phyloP scores from a whole-genome alignment of 2,888 invertebrate genomes.

The Rhingia campestris region DNA sequence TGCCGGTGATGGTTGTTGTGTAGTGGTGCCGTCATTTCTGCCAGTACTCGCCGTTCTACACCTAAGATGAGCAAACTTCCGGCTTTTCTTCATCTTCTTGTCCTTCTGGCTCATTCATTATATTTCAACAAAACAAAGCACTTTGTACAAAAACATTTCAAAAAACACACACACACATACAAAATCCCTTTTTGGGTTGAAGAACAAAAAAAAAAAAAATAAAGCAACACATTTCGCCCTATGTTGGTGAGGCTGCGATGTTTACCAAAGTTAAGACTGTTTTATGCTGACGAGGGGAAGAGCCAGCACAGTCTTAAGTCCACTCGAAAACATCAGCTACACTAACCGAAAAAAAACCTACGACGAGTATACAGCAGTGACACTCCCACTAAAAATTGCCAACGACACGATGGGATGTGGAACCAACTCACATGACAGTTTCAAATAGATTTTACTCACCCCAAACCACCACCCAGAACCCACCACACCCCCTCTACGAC shows the following conservation, averaged over 20 bases:
- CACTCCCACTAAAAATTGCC: constrained; percentile 49
- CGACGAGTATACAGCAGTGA: constrained; percentile 40
- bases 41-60: constrained; percentile 12
- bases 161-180: neutral
- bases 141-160: constrained; percentile 38
- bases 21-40: neutral
- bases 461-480: constrained; percentile 6
- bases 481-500: constrained; percentile 19
- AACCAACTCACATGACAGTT: constrained; percentile 65
- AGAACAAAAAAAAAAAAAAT: constrained; percentile 1
- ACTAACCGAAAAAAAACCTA: constrained; percentile 36
- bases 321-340: constrained; percentile 68
- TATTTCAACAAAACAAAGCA: constrained; percentile 61
- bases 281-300: neutral
- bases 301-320: constrained; percentile 6
- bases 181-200: constrained; percentile 13
- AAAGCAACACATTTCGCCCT: constrained; percentile 8
- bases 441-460: constrained; percentile 59
- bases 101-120: constrained; percentile 51
- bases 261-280: constrained; percentile 28
- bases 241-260: neutral
- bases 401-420: constrained; percentile 3
- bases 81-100: constrained; percentile 35
- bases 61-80: constrained; percentile 60
- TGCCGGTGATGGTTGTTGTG: neutral